Percentiles rank a stretch among this genome's conserved stretches.
phyloP scores from a whole-genome alignment of 1,140 invertebrate genomes.

The Orius laevigatus region DNA sequence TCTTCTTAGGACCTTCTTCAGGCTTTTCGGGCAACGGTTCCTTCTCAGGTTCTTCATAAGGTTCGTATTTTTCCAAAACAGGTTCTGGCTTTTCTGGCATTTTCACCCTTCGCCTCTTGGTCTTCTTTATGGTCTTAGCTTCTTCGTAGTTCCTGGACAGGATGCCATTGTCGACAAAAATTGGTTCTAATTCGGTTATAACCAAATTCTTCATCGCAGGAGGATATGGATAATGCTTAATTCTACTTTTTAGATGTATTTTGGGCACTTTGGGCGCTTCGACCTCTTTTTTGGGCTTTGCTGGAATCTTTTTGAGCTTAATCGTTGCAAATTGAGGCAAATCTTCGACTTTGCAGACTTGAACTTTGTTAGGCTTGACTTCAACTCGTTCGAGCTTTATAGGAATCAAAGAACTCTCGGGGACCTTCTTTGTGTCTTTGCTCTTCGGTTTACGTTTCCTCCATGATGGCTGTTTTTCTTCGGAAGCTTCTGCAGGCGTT shows the following conservation, averaged over 20 bases:
- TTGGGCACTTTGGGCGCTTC: conserved; percentile 37
- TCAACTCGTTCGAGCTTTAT: conserved; percentile 26
- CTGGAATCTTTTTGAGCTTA: conserved; percentile 42
- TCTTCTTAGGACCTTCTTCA: conserved; percentile 22
- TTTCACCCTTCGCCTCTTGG: conserved; percentile 32
- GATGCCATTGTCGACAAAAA: conserved; percentile 37
- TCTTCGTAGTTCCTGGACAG: conserved; percentile 51
- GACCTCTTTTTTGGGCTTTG: conserved; percentile 31
- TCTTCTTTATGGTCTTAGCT: conserved; percentile 41
- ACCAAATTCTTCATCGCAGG: conserved; percentile 25
- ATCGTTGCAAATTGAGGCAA: conserved; percentile 40
- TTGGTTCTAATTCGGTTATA: conserved; percentile 21
- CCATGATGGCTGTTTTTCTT: no score
- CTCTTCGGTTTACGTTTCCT: conserved; percentile 8
- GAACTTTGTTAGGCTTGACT: conserved; percentile 30
- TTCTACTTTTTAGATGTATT: conserved; percentile 44
- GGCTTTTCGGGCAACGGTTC: conserved; percentile 19
- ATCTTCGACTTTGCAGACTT: conserved; percentile 28
- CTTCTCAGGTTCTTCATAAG: conserved; percentile 11
- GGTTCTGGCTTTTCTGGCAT: conserved; percentile 26
- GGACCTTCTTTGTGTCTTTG: conserved; percentile 4
- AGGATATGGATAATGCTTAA: conserved; percentile 31
- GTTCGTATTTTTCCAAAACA: conserved; percentile 17
- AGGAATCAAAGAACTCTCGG: no score
- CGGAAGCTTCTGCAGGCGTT: background rate